Percentiles rank a stretch among this genome's conserved stretches.
Evolutionary conservation across 2,113 vertebrate species (phyloP).

Genomic region (Arvicanthis niloticus): DNA sequence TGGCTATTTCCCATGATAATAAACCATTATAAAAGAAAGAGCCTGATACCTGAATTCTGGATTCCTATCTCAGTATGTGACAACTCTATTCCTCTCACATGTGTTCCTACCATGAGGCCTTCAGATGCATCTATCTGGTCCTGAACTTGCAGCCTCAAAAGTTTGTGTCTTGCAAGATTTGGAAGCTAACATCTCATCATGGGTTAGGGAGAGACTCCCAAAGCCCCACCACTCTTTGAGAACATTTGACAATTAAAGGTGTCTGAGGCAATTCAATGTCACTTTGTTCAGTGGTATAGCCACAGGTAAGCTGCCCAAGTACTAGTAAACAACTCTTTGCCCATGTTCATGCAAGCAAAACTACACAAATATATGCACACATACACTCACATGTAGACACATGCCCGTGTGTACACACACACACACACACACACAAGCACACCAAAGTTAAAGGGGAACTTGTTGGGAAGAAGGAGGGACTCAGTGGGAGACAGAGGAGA

Average conservation of each 20-base stretch:
- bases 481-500: background rate
- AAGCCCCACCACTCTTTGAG: background rate
- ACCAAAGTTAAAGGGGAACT: background rate
- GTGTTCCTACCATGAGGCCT: background rate
- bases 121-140: background rate
- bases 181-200: background rate
- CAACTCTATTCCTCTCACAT: background rate
- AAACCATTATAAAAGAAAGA: background rate
- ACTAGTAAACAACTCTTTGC: background rate
- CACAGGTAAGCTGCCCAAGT: background rate
- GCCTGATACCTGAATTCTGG: background rate
- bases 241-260: background rate
- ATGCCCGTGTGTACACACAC: too few relatives aligned
- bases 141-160: background rate
- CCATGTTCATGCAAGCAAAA: background rate
- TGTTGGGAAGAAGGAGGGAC: background rate
- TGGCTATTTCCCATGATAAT: background rate
- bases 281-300: background rate
- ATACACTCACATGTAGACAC: background rate
- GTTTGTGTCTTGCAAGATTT: background rate
- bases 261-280: background rate
- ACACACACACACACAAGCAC: background rate
- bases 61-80: background rate
- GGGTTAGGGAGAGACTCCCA: background rate
- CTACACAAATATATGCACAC: background rate